Evolutionary conservation across 2,797 vertebrate species (phyloP).

Genomic region (Coregonus ussuriensis): DNA sequence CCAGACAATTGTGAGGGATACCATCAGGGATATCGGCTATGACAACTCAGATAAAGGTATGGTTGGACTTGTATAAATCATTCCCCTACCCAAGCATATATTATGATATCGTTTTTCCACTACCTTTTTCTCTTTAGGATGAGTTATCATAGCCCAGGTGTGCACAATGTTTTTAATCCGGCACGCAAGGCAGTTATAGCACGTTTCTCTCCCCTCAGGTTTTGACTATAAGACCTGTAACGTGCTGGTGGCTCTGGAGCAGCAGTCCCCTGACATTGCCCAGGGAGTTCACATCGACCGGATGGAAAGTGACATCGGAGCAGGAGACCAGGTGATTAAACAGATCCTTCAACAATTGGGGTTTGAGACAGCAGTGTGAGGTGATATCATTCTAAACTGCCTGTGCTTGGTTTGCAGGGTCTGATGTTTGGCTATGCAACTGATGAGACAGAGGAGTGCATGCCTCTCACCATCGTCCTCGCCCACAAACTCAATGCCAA

Average conservation of each 20-base stretch:
- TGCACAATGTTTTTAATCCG: no score
- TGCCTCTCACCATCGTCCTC: constrained; percentile 90
- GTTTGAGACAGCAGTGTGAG: neutral
- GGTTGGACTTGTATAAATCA: constrained; percentile 20
- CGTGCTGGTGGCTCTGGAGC: constrained; percentile 89
- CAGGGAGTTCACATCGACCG: constrained; percentile 88
- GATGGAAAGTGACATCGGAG: constrained; percentile 84
- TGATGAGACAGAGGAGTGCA: constrained; percentile 90
- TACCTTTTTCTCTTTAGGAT: no score
- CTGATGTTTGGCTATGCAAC: constrained; percentile 95
- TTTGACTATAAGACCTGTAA: constrained; percentile 96
- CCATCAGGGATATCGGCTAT: constrained; percentile 87
- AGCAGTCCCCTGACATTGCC: constrained; percentile 91
- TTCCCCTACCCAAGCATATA: neutral
- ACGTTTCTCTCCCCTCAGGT: constrained; percentile 65
- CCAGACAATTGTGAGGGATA: constrained; percentile 87
- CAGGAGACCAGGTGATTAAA: constrained; percentile 87
- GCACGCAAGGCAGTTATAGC: neutral
- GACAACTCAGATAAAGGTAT: constrained; percentile 91
- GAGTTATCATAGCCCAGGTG: no score
- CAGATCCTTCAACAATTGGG: neutral
- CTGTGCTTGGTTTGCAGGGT: constrained; percentile 70
- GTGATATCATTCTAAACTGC: neutral
- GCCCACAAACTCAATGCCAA: constrained; percentile 89
- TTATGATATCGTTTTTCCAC: neutral